Base-by-base conservation (phyloP, 2,113 vertebrate genomes). In the Halcyon senegalensis region DNA sequence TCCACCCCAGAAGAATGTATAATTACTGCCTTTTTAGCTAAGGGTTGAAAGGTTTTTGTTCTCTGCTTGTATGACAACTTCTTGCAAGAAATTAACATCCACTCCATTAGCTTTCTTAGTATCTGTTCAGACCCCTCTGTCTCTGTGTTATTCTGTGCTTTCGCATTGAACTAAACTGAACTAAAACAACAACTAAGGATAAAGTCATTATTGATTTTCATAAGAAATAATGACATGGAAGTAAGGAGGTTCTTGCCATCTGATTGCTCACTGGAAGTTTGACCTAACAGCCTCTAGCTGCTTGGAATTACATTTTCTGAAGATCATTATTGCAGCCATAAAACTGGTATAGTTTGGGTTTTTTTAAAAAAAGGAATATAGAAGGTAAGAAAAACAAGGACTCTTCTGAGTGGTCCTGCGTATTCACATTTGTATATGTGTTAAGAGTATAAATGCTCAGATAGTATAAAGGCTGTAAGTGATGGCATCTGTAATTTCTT, bases 401-500 rank as follows among this genome's bases (percentile, higher is more conserved):
- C 20, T 74, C 35, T 87, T 28, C 60, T 68, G 60, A 84, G 39
- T 56, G 35, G 13, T 89, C 25, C 56, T 72, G 31, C 46, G 46
- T 60, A 66, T 86, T 74, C 28, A 55, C 24, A 58, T 92, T 83
- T 7, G 4, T 90, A 11, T 75, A 53, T 44, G 8, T 82, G 44
- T 85, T 84, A 63, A 63, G 2, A 12, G 0, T 87, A 35, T 56
- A 91, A 91, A 73, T 62, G n/a, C 50, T 73, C 23, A 20, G 81
- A 35, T 28, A 87, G 28, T 55, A 33, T 64, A 62, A 83, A 79
- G 60, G 62, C 81, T 28, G 0, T 44, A 80, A 89, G 53, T 69
- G 35, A 73, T 89, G 59, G 55, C 89, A 90, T 87, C 91, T 94
- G 80, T 72, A 90, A 91, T 93, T 93, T 91, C 70, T 73, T 84